Evolutionary conservation across 2,797 vertebrate genomes (phyloP).

Genomic region (Anisognathus igniventris): DNA sequence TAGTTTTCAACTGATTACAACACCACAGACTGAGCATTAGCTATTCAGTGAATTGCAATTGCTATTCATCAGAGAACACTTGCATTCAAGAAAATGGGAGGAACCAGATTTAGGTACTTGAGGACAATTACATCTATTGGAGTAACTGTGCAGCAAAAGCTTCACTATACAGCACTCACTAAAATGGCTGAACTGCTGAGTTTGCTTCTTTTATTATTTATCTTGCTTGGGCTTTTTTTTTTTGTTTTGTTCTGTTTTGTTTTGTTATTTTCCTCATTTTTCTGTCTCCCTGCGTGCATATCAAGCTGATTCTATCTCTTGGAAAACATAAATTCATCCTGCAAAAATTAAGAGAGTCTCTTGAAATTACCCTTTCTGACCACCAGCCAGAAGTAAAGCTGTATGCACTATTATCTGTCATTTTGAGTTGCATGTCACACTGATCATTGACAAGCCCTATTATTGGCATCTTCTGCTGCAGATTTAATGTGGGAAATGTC

Average conservation of each 20-base stretch:
- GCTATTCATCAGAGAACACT: not conserved
- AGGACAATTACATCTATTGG: not conserved
- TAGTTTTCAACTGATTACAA: not conserved
- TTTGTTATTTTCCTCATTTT: not conserved
- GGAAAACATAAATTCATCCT: not conserved
- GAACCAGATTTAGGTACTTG: not conserved
- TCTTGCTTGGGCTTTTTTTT: not conserved
- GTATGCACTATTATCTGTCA: not conserved
- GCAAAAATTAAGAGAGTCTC: not conserved
- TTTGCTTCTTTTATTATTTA: not conserved
- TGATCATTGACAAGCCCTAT: not conserved
- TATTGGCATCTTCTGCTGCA: not conserved
- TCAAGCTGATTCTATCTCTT: not conserved
- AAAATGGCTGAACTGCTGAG: not conserved
- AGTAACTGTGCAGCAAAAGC: not conserved
- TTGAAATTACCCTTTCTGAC: not conserved
- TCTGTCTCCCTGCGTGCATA: accelerated
- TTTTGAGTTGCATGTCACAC: not conserved
- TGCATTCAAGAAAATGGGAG: not conserved
- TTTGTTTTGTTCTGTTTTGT: not conserved
- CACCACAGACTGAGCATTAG: not conserved
- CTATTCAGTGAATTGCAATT: not conserved
- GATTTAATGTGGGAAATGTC: not conserved
- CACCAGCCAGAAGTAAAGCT: not conserved
- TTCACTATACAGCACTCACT: not conserved